Evolutionary conservation across 2,113 vertebrate genomes (phyloP), one percentile per base, ranked within the genome.

Genomic region (Notarius lentiginosus): DNA sequence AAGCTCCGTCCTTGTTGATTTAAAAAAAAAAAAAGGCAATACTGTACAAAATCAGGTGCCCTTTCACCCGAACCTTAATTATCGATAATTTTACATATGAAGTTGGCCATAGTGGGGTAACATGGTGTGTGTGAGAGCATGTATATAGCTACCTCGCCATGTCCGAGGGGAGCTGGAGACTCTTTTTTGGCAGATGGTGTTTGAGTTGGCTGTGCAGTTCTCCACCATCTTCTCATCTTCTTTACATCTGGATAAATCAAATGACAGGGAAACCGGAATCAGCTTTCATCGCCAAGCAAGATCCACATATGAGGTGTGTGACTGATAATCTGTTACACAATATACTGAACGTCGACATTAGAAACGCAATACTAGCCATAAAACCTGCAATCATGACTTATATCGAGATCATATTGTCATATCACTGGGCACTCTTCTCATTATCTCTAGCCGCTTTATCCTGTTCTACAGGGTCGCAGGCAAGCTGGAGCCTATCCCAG

Each of bases 221-320:
- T 91, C 91, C 84, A 87, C 92, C 0, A 41, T 5, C 85, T 84
- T 86, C 61, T 96, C 94, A 51, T 91, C 94, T 0, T 83, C n/a
- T 56, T 68, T 82, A 87, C 95, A 96, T 0, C 95, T 96, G 56
- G 53, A 84, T 72, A 11, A 10, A 84, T 73, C 3, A 87, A 60
- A 76, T 34, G 14, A 56, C 70, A 82, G 14, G n/a, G 14, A 0
- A 58, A 24, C 15, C 53, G 3, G 12, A 30, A 58, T 79, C 53
- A 79, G 76, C 51, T 56, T 56, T 20, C 60, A 34, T 56, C n/a
- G 4, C 41, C 30, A 22, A 75, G 1, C 2, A 72, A 18, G 15
- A 72, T 30, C 15, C 14, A 30, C 20, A 1, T 15, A 1, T 1
- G 1, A n/a, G 65, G 65, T 5, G 11, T 27, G 24, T 4, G 9